phyloP scores from a whole-genome alignment of 2,113 vertebrate species.

The Formicarius rufipectus region DNA sequence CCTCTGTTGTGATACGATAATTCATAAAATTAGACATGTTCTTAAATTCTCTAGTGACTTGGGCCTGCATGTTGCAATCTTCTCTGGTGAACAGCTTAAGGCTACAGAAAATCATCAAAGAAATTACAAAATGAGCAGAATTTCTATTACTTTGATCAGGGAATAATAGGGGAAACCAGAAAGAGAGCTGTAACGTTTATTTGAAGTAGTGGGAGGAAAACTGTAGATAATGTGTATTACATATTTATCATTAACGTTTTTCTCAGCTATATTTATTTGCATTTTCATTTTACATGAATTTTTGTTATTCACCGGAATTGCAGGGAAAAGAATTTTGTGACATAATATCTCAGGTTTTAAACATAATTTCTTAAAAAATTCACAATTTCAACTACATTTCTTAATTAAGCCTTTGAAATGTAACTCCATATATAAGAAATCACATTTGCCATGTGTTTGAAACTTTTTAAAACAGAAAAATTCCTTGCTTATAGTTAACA shows the following conservation, averaged over 20 bases:
- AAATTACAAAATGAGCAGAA: conserved; percentile 58
- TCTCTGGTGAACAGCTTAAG: conserved; percentile 49
- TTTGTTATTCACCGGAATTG: neutral
- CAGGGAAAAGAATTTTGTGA: neutral
- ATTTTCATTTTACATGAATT: neutral
- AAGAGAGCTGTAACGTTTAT: conserved; percentile 3
- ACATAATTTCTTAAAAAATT: neutral
- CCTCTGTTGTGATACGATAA: conserved; percentile 30
- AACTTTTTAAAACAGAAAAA: neutral
- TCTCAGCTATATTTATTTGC: neutral
- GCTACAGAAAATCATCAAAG: conserved; percentile 60
- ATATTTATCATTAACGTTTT: conserved; percentile 6
- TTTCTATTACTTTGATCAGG: conserved; percentile 58
- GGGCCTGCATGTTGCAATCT: neutral
- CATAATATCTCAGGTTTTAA: neutral
- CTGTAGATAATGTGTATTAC: neutral
- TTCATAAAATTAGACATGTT: conserved; percentile 31
- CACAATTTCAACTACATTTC: neutral
- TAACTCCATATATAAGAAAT: neutral
- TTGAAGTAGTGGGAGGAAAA: conserved; percentile 16
- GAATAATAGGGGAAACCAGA: conserved; percentile 34
- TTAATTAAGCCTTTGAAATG: neutral
- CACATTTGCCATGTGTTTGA: neutral
- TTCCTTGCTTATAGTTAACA: neutral
- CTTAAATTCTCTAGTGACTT: conserved; percentile 39